phyloP scores from a whole-genome alignment of 1,140 invertebrate genomes.

The Anadara kagoshimensis region DNA sequence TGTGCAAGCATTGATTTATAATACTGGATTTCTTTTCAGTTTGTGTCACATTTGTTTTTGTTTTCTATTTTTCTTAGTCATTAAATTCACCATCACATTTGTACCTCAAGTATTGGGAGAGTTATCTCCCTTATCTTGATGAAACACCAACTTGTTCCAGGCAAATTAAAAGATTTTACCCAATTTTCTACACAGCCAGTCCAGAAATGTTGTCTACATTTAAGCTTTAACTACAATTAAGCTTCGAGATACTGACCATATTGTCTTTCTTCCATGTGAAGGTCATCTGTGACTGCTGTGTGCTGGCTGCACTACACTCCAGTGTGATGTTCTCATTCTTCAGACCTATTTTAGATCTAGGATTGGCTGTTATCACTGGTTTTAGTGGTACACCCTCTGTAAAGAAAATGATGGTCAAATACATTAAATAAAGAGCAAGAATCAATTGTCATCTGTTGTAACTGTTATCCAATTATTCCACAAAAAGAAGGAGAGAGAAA shows the following conservation, averaged over 20 bases:
- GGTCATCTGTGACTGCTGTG: constrained; percentile 77
- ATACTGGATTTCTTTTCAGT: too few relatives aligned
- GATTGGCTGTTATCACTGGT: constrained; percentile 88
- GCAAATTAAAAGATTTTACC: too few relatives aligned
- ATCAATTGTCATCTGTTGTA: neutral
- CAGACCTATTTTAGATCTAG: constrained; percentile 85
- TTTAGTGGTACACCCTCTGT: constrained; percentile 85
- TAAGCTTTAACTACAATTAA: neutral
- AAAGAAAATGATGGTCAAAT: constrained; percentile 12
- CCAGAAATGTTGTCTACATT: too few relatives aligned
- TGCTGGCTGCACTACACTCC: constrained; percentile 84
- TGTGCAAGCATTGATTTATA: too few relatives aligned
- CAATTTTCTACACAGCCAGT: too few relatives aligned
- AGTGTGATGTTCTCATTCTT: constrained; percentile 89
- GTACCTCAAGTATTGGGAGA: too few relatives aligned
- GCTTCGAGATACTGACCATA: constrained; percentile 75
- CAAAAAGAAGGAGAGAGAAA: too few relatives aligned
- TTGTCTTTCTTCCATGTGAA: constrained; percentile 95
- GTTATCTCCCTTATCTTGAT: too few relatives aligned
- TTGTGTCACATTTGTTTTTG: too few relatives aligned
- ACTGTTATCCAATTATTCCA: neutral
- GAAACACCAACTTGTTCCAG: too few relatives aligned
- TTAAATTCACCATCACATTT: too few relatives aligned
- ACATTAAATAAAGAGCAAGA: neutral
- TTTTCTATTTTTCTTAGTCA: too few relatives aligned